phyloP scores from a whole-genome alignment of 2,888 invertebrate species.

The Ormyrus nitidulus region DNA sequence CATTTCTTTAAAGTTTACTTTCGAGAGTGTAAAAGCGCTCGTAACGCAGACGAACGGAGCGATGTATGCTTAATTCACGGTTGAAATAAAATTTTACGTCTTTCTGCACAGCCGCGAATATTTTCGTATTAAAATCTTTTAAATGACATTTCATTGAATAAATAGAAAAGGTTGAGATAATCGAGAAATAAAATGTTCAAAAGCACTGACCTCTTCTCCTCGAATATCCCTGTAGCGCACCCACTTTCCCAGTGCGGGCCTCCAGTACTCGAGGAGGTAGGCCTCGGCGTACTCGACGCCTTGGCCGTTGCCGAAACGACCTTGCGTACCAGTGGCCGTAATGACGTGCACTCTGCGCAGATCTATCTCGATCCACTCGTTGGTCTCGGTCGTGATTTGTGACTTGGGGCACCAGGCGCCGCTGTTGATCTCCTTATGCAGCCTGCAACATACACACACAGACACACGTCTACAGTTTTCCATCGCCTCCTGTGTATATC shows the following conservation, averaged over 20 bases:
- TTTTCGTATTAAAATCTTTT: not conserved
- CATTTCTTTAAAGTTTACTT: conserved; percentile 45
- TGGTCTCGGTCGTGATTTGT: conserved; percentile 86
- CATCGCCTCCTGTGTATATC: not conserved
- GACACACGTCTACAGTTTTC: not conserved
- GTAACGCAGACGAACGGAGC: conserved; percentile 1
- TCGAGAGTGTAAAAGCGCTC: conserved; percentile 8
- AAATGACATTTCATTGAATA: not conserved
- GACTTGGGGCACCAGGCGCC: conserved; percentile 96
- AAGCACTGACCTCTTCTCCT: conserved; percentile 84
- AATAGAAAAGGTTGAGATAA: not conserved
- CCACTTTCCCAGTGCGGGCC: conserved; percentile 88
- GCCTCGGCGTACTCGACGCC: conserved; percentile 92
- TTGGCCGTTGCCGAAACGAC: conserved; percentile 93
- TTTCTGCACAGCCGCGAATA: not conserved
- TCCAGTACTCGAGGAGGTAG: conserved; percentile 90
- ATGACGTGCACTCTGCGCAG: conserved; percentile 87
- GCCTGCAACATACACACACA: conserved; percentile 77
- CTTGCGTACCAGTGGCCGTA: conserved; percentile 89
- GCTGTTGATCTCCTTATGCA: conserved; percentile 87
- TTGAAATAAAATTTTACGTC: conserved; percentile 22
- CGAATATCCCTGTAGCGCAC: conserved; percentile 85
- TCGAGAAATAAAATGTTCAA: not conserved
- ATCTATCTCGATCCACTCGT: conserved; percentile 89
- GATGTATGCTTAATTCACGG: conserved; percentile 21